These are phyloP conservation scores for Zoanthus solanderi DNA, from an alignment of 92 coral and sea anemone species.

Conservation along the genomic window DNA sequence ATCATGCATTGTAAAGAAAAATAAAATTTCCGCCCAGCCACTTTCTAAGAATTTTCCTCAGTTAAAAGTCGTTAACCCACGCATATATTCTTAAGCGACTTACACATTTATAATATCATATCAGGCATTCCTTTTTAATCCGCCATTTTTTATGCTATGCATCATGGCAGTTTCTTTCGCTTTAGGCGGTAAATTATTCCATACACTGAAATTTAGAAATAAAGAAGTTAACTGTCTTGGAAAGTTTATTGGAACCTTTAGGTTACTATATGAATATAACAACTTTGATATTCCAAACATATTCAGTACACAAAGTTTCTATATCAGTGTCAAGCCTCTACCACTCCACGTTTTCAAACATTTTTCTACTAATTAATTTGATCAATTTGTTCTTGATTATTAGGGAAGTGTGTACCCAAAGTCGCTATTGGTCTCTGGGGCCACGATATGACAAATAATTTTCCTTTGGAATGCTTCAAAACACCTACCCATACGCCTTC, in stretches of 20 bases:
- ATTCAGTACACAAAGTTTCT: neutral
- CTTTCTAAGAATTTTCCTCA: slow-evolving; percentile 16
- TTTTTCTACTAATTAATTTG: slow-evolving; percentile 17
- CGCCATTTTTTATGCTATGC: neutral
- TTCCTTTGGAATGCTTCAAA: neutral
- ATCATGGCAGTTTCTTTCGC: neutral
- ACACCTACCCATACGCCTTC: neutral
- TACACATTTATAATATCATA: neutral
- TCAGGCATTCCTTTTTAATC: slow-evolving; percentile 8
- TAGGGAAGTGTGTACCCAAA: slow-evolving; percentile 5
- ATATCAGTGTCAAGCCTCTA: neutral
- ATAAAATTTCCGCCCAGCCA: neutral
- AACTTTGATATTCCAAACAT: neutral
- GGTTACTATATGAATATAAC: neutral
- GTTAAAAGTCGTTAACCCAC: neutral
- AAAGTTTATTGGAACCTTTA: slow-evolving; percentile 7
- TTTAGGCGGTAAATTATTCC: neutral
- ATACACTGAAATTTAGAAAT: slow-evolving; percentile 2
- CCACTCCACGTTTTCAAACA: slow-evolving; percentile 5
- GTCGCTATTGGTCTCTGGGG: slow-evolving; percentile 1
- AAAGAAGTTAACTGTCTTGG: neutral
- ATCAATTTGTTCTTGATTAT: slow-evolving; percentile 22
- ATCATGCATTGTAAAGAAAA: neutral
- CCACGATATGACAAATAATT: slow-evolving; percentile 3
- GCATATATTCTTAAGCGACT: slow-evolving; percentile 10